Percentiles rank a stretch among this genome's conserved stretches.
Evolutionary conservation across 2,888 invertebrate genomes (phyloP).

Genomic region (Heliothis peltigera): DNA sequence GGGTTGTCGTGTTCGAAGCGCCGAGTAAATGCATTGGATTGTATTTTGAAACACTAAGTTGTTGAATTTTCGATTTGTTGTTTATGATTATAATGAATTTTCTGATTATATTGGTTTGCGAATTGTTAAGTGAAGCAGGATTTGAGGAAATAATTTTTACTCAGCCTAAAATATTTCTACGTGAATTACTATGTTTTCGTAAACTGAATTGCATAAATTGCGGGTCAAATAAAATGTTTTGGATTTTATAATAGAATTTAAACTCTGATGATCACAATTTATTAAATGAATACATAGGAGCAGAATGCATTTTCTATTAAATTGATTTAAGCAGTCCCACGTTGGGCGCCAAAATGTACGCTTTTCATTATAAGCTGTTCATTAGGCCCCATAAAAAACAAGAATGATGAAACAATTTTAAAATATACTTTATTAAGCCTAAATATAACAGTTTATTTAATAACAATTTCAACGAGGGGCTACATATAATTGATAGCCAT

Average conservation of each 20-base stretch:
- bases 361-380: too few relatives aligned
- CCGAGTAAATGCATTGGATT: neutral
- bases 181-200: neutral
- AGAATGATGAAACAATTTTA: neutral
- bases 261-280: neutral
- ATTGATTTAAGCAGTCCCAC: neutral
- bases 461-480: conserved; percentile 56
- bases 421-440: neutral
- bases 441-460: neutral
- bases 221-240: neutral
- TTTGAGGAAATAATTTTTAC: neutral
- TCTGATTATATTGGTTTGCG: neutral
- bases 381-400: neutral
- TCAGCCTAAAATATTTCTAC: neutral
- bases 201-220: neutral
- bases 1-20: conserved; percentile 7
- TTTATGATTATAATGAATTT: neutral
- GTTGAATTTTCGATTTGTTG: conserved; percentile 1
- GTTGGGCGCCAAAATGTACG: conserved; percentile 9
- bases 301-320: neutral
- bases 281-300: neutral
- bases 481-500: conserved; percentile 73
- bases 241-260: neutral
- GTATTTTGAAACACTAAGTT: conserved; percentile 9
- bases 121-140: too few relatives aligned